phyloP scores from a whole-genome alignment of 2,113 vertebrate species.

The Guaruba guarouba region DNA sequence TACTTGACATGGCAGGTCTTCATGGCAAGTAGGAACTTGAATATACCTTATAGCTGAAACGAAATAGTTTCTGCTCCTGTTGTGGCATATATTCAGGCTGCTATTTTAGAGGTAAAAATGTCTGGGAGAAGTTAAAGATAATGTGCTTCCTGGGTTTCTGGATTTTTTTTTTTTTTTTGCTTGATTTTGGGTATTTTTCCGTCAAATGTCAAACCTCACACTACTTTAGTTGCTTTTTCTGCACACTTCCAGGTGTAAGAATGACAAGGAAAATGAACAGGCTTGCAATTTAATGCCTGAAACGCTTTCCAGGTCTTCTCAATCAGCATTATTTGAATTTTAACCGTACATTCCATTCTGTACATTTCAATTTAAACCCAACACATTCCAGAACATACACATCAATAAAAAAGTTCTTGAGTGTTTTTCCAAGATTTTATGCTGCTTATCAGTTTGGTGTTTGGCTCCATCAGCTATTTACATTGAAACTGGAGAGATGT shows the following conservation, averaged over 20 bases:
- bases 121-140: neutral
- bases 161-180: neutral
- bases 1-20: neutral
- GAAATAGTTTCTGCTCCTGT: neutral
- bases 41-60: neutral
- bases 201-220: rapidly evolving
- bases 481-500: neutral
- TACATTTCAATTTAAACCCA: neutral
- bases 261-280: neutral
- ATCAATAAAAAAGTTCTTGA: neutral
- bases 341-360: neutral
- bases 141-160: neutral
- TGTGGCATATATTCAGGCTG: neutral
- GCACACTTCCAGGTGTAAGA: neutral
- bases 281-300: neutral
- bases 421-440: neutral
- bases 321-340: neutral
- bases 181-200: neutral
- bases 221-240: neutral
- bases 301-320: neutral
- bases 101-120: neutral
- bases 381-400: neutral
- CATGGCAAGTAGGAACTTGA: neutral
- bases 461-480: neutral
- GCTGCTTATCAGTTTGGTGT: neutral